These are phyloP conservation scores for Elephantulus edwardii DNA, from an alignment of 2,113 vertebrate species.

Conservation along the genomic window DNA sequence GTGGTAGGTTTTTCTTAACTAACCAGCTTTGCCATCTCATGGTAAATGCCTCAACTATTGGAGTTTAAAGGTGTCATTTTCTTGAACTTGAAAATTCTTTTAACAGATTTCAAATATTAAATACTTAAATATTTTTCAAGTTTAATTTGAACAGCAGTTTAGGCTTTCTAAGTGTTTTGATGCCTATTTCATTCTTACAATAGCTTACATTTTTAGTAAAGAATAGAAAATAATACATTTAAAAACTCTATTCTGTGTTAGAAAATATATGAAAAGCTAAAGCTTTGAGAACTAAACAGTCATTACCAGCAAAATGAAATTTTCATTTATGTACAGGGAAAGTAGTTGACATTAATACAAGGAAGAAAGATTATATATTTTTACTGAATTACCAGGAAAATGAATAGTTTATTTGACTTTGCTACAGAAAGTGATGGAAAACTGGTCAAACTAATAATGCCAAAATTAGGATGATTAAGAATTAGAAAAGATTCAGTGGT, in stretches of 20 bases:
- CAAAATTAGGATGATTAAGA: constrained; percentile 5
- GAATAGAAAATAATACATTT: constrained; percentile 51
- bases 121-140: constrained; percentile 20
- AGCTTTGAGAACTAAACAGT: constrained; percentile 40
- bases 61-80: constrained; percentile 48
- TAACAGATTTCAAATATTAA: constrained; percentile 51
- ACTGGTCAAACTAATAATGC: constrained; percentile 50
- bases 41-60: background rate
- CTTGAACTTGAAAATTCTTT: constrained; percentile 41
- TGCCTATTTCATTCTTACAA: constrained; percentile 45
- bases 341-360: constrained; percentile 56
- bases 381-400: constrained; percentile 60
- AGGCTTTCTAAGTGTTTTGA: constrained; percentile 18
- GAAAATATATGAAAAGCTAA: constrained; percentile 50
- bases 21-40: background rate
- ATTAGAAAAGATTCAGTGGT: background rate
- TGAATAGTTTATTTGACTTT: constrained; percentile 46
- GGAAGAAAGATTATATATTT: constrained; percentile 63
- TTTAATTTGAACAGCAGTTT: constrained; percentile 48
- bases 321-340: constrained; percentile 56
- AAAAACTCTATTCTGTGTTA: constrained; percentile 46
- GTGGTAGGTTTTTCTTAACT: background rate
- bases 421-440: constrained; percentile 37
- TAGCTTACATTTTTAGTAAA: constrained; percentile 50
- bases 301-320: constrained; percentile 57